Percentiles rank a stretch among this genome's conserved stretches.
phyloP scores from a whole-genome alignment of 2,797 vertebrate species.

The Odontamblyopus rebecca region DNA sequence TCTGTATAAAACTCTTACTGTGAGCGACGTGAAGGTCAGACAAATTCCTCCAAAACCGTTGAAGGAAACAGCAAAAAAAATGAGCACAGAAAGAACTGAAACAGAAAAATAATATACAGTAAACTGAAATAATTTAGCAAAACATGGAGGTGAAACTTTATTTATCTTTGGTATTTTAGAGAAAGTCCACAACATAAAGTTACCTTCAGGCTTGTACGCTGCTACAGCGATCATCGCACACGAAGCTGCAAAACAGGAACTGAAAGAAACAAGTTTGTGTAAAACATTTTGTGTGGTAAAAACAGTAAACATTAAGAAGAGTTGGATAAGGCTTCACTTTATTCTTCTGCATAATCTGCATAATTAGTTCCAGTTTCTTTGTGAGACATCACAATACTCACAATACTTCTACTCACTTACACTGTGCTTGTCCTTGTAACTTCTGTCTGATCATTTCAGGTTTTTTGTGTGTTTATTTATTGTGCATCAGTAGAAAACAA shows the following conservation, averaged over 20 bases:
- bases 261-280: conserved; percentile 48
- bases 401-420: too few relatives aligned
- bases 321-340: too few relatives aligned
- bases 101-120: conserved; percentile 22
- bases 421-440: too few relatives aligned
- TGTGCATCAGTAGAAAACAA: not conserved
- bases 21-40: conserved; percentile 89
- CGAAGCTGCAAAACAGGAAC: conserved; percentile 83
- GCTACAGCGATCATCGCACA: conserved; percentile 83
- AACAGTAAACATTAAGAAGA: not conserved
- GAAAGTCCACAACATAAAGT: conserved; percentile 10
- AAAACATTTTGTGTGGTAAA: not conserved
- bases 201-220: conserved; percentile 79
- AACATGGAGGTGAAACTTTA: not conserved
- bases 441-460: not conserved
- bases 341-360: too few relatives aligned
- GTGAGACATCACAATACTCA: too few relatives aligned
- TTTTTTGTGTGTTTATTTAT: not conserved
- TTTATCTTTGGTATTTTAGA: not conserved
- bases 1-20: conserved; percentile 68
- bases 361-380: too few relatives aligned
- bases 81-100: conserved; percentile 77
- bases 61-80: conserved; percentile 86
- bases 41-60: conserved; percentile 92
- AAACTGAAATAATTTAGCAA: too few relatives aligned